Evolutionary conservation across 2,797 vertebrate species (phyloP).

Genomic region (Peromyscus aztecus): DNA sequence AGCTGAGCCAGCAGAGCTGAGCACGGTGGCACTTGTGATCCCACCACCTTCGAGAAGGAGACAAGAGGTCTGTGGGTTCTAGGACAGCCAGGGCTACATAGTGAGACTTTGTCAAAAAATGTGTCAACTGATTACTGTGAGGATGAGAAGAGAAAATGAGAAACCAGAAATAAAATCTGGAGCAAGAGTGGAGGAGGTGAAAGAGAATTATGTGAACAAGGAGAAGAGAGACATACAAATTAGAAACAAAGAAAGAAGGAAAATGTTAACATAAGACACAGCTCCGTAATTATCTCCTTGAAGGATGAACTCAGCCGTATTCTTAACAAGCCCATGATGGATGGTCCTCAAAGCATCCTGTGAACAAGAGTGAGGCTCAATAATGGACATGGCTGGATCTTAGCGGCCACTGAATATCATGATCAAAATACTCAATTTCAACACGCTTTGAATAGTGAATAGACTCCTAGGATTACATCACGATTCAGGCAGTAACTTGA

Average conservation of each 20-base stretch:
- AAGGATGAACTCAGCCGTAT: not conserved
- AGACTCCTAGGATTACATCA: not conserved
- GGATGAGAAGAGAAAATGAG: not conserved
- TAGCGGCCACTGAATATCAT: not conserved
- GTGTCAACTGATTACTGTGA: not conserved
- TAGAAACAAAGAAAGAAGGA: not conserved
- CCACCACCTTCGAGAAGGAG: not conserved
- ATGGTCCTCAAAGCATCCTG: not conserved
- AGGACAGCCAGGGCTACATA: no score
- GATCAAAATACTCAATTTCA: constrained; percentile 45
- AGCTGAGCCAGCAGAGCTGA: no score
- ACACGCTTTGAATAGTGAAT: not conserved
- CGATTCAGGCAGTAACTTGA: not conserved
- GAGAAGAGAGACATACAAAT: not conserved
- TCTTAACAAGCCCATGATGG: not conserved
- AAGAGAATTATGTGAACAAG: not conserved
- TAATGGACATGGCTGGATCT: not conserved
- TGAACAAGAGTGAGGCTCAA: not conserved
- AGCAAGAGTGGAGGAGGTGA: not conserved
- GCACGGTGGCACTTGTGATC: no score
- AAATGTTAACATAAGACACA: not conserved
- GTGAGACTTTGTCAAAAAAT: no score
- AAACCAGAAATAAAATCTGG: not conserved
- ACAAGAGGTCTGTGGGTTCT: not conserved
- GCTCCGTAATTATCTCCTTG: not conserved